A percentile compares a stretch with the other conserved stretches of the same genome.
Evolutionary conservation across 2,888 invertebrate species (phyloP).

Genomic region (Sinhomidia bicolor): DNA sequence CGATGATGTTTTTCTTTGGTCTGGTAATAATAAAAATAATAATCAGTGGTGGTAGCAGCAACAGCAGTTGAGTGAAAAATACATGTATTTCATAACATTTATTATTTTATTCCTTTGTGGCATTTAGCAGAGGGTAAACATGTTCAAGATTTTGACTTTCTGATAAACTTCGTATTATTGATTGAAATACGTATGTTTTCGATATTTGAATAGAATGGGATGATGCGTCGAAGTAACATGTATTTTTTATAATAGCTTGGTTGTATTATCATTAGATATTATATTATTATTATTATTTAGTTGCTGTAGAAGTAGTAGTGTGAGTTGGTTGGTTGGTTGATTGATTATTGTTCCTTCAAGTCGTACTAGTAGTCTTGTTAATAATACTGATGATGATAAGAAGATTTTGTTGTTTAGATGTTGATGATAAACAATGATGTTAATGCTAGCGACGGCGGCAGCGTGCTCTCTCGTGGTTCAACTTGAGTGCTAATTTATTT

Average conservation of each 20-base stretch:
- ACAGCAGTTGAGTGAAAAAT: too few relatives aligned
- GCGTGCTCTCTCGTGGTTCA: too few relatives aligned
- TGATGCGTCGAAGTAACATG: slow-evolving; percentile 44
- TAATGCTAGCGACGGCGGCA: neutral
- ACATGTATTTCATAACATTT: neutral
- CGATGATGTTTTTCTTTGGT: neutral
- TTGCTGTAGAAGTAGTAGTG: neutral
- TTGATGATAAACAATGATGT: neutral
- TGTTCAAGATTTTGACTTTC: neutral
- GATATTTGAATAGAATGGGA: slow-evolving; percentile 42
- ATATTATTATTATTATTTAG: too few relatives aligned
- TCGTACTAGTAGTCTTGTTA: slow-evolving; percentile 60
- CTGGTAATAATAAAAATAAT: too few relatives aligned
- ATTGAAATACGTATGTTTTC: slow-evolving; percentile 17
- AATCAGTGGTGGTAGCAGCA: too few relatives aligned
- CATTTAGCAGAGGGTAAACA: slow-evolving; percentile 15
- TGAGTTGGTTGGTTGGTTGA: neutral
- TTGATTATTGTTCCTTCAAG: slow-evolving; percentile 54
- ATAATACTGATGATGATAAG: slow-evolving; percentile 56
- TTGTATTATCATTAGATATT: too few relatives aligned
- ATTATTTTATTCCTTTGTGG: slow-evolving; percentile 9
- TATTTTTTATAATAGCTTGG: too few relatives aligned
- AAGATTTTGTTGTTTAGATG: slow-evolving; percentile 38
- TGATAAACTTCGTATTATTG: slow-evolving; percentile 24
- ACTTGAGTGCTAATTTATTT: too few relatives aligned